phyloP scores from a whole-genome alignment of 1,140 invertebrate species.

The Bombus fervidus region DNA sequence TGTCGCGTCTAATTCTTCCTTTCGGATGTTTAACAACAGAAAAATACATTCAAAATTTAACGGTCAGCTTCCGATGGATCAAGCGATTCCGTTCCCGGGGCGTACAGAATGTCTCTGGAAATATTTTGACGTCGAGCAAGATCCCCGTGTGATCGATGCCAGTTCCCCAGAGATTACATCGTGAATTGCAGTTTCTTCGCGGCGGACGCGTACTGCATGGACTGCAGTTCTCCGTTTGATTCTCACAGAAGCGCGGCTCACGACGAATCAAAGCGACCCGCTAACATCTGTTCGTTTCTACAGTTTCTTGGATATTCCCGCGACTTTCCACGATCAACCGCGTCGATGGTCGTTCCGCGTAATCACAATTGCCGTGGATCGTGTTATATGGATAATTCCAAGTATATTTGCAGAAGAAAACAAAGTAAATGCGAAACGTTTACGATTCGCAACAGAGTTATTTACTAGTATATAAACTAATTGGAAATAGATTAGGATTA shows the following conservation, averaged over 20 bases:
- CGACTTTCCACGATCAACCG: constrained; percentile 13
- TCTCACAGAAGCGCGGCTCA: constrained; percentile 57
- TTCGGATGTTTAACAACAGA: background rate
- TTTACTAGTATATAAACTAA: too few relatives aligned
- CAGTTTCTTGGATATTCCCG: constrained; percentile 33
- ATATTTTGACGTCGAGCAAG: constrained; percentile 74
- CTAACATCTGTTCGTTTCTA: constrained; percentile 53
- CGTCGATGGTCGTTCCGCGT: background rate
- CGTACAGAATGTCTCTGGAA: constrained; percentile 63
- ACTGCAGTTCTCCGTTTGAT: constrained; percentile 43
- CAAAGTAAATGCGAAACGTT: too few relatives aligned
- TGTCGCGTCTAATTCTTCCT: background rate
- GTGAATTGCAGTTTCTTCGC: constrained; percentile 72
- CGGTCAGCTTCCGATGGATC: constrained; percentile 34
- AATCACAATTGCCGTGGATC: background rate
- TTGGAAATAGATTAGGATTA: too few relatives aligned
- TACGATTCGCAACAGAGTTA: too few relatives aligned
- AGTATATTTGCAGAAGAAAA: background rate
- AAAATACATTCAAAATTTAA: constrained; percentile 31
- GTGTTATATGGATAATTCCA: background rate
- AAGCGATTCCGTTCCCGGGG: constrained; percentile 29
- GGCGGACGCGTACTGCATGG: constrained; percentile 37
- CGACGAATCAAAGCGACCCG: constrained; percentile 48
- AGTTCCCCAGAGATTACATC: constrained; percentile 73
- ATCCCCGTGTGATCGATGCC: constrained; percentile 74